Evolutionary conservation across 2,888 invertebrate species (phyloP).

Genomic region (Coleophora deauratella): DNA sequence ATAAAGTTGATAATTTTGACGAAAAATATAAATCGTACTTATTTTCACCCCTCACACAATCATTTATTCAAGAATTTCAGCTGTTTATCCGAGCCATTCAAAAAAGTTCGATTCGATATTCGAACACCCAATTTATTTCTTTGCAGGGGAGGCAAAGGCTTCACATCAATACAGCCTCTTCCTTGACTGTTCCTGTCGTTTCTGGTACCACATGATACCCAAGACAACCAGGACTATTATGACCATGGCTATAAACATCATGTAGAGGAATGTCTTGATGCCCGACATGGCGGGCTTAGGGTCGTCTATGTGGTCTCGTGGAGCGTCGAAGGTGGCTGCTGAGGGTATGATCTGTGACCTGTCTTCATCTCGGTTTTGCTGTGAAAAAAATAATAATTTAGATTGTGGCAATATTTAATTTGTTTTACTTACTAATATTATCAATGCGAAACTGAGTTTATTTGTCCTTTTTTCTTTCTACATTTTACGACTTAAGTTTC

Average conservation of each 20-base stretch:
- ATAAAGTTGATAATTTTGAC: too few species aligned
- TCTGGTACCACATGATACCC: slow-evolving; percentile 94
- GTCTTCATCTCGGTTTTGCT: slow-evolving; percentile 79
- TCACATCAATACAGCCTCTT: slow-evolving; percentile 81
- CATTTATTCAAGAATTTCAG: too few species aligned
- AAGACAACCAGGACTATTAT: slow-evolving; percentile 88
- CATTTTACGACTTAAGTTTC: too few species aligned
- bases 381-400: slow-evolving; percentile 12
- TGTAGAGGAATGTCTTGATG: slow-evolving; percentile 90
- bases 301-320: slow-evolving; percentile 93
- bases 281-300: slow-evolving; percentile 91
- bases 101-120: background rate
- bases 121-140: background rate
- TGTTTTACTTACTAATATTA: too few species aligned
- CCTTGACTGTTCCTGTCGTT: slow-evolving; percentile 89
- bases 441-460: too few species aligned
- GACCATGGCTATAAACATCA: slow-evolving; percentile 88
- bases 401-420: too few species aligned
- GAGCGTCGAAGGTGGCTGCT: slow-evolving; percentile 91
- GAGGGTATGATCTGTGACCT: slow-evolving; percentile 90
- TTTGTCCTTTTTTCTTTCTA: too few species aligned
- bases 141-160: background rate
- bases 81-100: too few species aligned
- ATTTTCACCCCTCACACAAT: too few species aligned
- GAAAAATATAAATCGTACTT: too few species aligned